Evolutionary conservation across 2,888 invertebrate genomes (phyloP).

Genomic region (Ochropleura leucogaster): DNA sequence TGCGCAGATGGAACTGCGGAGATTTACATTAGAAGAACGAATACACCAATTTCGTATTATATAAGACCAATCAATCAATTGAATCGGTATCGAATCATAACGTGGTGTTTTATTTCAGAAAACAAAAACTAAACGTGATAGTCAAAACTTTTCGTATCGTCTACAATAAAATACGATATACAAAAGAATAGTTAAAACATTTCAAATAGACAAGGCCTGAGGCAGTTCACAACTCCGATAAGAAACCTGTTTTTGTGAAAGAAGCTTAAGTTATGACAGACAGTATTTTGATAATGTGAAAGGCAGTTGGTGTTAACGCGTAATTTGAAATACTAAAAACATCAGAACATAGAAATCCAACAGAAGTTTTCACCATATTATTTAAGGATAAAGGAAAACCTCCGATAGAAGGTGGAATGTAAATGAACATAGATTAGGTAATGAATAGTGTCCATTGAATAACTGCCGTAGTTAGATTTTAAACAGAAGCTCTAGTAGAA

Average conservation of each 20-base stretch:
- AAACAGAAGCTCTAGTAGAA: constrained; percentile 87
- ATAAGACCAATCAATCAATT: constrained; percentile 29
- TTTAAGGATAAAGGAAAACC: constrained; percentile 20
- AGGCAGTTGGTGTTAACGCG: constrained; percentile 56
- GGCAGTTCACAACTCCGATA: constrained; percentile 83
- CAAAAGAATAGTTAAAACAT: constrained; percentile 66
- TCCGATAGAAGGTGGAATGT: constrained; percentile 27
- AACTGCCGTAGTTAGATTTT: constrained; percentile 79
- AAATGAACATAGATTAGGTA: constrained; percentile 33
- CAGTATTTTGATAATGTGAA: constrained; percentile 60
- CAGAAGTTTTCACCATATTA: constrained; percentile 38
- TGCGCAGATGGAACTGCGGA: constrained; percentile 30
- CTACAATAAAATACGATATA: constrained; percentile 57
- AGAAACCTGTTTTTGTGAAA: constrained; percentile 77
- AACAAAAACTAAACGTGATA: constrained; percentile 36
- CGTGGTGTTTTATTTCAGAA: constrained; percentile 22
- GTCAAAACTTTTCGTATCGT: constrained; percentile 44
- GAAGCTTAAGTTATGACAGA: constrained; percentile 55
- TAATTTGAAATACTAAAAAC: constrained; percentile 49
- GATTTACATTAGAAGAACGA: constrained; percentile 28
- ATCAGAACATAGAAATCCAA: constrained; percentile 34
- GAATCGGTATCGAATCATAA: constrained; percentile 20
- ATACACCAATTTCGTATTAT: constrained; percentile 8
- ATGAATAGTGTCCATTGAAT: constrained; percentile 50
- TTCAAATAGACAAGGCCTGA: constrained; percentile 83